Percentiles rank a stretch among this genome's conserved stretches.
These are phyloP conservation scores for Eulithis testata DNA, from an alignment of 2,888 invertebrate species.

Conservation along the genomic window DNA sequence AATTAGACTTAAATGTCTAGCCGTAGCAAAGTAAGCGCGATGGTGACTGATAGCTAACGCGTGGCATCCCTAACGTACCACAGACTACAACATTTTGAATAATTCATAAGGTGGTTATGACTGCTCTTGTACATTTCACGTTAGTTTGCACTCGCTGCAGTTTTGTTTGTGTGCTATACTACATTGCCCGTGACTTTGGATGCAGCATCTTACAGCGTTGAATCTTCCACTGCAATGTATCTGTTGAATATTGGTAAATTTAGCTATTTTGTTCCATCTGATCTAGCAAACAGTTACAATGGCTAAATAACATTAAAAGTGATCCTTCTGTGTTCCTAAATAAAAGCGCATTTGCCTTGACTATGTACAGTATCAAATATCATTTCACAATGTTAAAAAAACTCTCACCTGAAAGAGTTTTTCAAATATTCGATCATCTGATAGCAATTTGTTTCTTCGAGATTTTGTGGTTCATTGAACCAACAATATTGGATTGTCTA, in stretches of 20 bases:
- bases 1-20: too few species aligned
- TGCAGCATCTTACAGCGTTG: too few species aligned
- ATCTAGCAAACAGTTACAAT: too few species aligned
- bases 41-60: not conserved
- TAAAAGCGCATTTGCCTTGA: too few species aligned
- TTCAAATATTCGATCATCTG: constrained; percentile 19
- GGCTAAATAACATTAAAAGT: too few species aligned
- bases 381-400: too few species aligned
- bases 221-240: too few species aligned
- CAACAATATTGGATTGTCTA: not conserved
- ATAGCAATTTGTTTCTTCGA: constrained; percentile 12
- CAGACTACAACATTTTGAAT: constrained; percentile 25
- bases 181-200: not conserved
- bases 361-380: too few species aligned
- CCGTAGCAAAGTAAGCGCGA: too few species aligned
- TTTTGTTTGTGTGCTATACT: constrained; percentile 2
- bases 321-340: too few species aligned
- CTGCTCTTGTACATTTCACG: constrained; percentile 28
- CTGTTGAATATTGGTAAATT: too few species aligned
- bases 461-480: constrained; percentile 7
- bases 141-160: constrained; percentile 3
- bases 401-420: constrained; percentile 5
- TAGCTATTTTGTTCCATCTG: too few species aligned
- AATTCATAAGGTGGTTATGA: constrained; percentile 33
- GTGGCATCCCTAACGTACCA: constrained; percentile 22